Conservation (phyloP, 2,888 invertebrate genomes). For the Agrochola lota region DNA sequence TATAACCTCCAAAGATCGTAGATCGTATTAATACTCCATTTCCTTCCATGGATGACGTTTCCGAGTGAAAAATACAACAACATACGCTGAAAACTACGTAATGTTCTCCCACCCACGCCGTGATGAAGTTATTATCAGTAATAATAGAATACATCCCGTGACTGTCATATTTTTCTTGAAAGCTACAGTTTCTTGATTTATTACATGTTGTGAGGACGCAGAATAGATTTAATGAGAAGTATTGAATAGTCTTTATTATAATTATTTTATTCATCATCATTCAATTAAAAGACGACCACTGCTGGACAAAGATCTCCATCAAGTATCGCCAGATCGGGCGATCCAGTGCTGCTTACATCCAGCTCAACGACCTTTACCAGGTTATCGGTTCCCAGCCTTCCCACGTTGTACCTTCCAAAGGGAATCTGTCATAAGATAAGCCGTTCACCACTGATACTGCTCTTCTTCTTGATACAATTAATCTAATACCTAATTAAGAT, state of each 20-base stretch:
- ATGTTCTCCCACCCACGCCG: conserved; percentile 46
- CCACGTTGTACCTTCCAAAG: background rate
- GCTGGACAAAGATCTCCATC: too few relatives aligned
- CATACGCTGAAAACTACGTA: conserved; percentile 24
- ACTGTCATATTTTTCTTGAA: conserved; percentile 19
- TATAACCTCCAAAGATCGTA: conserved; percentile 19
- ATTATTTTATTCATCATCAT: background rate
- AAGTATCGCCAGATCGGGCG: background rate
- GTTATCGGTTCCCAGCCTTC: background rate
- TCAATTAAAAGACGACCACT: background rate
- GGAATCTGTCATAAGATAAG: background rate
- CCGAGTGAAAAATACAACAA: conserved; percentile 37
- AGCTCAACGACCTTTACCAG: background rate
- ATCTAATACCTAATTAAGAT: background rate
- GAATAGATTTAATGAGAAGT: conserved; percentile 11
- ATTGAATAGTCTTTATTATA: background rate
- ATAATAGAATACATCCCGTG: conserved; percentile 42
- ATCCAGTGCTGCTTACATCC: background rate
- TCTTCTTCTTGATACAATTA: background rate
- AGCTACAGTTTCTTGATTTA: conserved; percentile 3
- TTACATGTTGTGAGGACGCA: background rate
- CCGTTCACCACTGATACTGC: background rate
- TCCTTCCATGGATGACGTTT: conserved; percentile 44
- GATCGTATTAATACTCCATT: conserved; percentile 33
- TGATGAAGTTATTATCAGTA: conserved; percentile 58